These are phyloP conservation scores for Acrobasis suavella DNA, from an alignment of 2,888 invertebrate genomes.

Conservation along the genomic window DNA sequence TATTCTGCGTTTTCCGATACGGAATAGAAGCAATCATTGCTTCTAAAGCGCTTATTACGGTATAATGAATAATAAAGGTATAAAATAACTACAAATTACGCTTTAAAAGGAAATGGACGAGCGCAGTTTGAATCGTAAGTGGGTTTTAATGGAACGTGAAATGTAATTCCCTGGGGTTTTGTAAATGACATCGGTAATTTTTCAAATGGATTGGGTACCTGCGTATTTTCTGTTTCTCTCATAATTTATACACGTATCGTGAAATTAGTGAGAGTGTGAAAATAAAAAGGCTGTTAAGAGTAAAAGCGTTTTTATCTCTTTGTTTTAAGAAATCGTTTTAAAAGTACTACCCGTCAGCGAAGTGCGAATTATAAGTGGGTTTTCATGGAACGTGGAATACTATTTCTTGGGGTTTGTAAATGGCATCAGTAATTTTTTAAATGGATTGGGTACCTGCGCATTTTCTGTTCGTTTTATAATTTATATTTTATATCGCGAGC, in stretches of 20 bases:
- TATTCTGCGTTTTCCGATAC: too few species aligned
- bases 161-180: slow-evolving; percentile 9
- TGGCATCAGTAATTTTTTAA: slow-evolving; percentile 7
- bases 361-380: slow-evolving; percentile 15
- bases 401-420: slow-evolving; percentile 6
- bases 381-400: slow-evolving; percentile 16
- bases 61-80: slow-evolving; percentile 2
- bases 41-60: background rate
- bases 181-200: slow-evolving; percentile 8
- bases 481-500: too few species aligned
- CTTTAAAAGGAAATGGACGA: slow-evolving; percentile 18
- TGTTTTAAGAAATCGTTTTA: too few species aligned
- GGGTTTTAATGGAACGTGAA: slow-evolving; percentile 18
- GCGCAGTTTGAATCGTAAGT: slow-evolving; percentile 14
- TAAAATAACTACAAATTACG: slow-evolving; percentile 1
- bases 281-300: too few species aligned
- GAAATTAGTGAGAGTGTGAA: too few species aligned
- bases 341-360: background rate
- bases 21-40: background rate
- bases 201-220: background rate
- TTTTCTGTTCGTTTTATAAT: background rate
- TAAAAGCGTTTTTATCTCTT: too few species aligned
- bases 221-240: background rate
- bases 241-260: too few species aligned
- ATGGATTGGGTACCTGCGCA: background rate